Percentiles rank a stretch among this genome's conserved stretches.
phyloP scores from a whole-genome alignment of 1,140 invertebrate species.

The Drosophila ironensis region DNA sequence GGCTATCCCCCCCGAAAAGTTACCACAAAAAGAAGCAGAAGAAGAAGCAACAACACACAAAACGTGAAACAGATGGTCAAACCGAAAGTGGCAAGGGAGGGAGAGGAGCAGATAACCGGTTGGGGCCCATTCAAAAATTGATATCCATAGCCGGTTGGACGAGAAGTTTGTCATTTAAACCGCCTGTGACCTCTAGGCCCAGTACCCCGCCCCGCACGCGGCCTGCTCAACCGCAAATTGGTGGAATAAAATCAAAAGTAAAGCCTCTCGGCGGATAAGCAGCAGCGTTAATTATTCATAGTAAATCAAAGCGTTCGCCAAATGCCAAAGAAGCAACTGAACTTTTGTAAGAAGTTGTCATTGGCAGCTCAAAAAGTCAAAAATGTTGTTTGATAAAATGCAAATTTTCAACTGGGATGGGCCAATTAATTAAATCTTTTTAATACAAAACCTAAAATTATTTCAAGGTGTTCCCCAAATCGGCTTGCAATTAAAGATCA shows the following conservation, averaged over 20 bases:
- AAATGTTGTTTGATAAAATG: conserved; percentile 37
- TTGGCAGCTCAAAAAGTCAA: conserved; percentile 28
- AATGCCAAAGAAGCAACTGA: conserved; percentile 58
- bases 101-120: conserved; percentile 49
- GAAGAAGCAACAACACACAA: not conserved
- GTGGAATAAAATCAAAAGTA: conserved; percentile 42
- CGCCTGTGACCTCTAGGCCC: conserved; percentile 18
- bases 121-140: conserved; percentile 28
- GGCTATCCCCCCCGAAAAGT: conserved; percentile 1
- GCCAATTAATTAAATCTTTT: too few relatives aligned
- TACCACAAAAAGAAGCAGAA: too few relatives aligned
- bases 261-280: conserved; percentile 41
- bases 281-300: conserved; percentile 72
- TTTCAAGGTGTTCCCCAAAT: too few relatives aligned
- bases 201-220: not conserved
- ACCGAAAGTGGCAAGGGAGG: not conserved
- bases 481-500: not conserved
- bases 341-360: conserved; percentile 35
- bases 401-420: conserved; percentile 29
- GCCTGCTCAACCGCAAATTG: conserved; percentile 37
- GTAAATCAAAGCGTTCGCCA: conserved; percentile 56
- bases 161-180: conserved; percentile 44
- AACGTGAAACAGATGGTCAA: conserved; percentile 18
- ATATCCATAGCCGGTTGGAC: conserved; percentile 56
- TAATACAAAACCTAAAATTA: not conserved